A percentile compares a stretch with the other conserved stretches of the same genome.
Evolutionary conservation across 1,140 invertebrate species (phyloP).

Genomic region (Drosophila lacertosa): DNA sequence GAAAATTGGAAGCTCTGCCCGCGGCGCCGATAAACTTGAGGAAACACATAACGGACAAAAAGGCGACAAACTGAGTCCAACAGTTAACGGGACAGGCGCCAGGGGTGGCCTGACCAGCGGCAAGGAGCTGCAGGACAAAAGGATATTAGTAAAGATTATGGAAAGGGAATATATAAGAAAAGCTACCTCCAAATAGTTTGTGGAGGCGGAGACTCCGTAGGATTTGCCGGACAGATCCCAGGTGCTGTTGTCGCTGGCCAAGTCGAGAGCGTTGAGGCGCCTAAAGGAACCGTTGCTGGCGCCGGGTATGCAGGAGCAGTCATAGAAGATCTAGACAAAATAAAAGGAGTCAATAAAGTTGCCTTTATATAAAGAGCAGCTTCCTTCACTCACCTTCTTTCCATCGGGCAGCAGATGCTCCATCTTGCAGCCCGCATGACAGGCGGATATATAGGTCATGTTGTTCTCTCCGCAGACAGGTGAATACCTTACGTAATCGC

Average conservation of each 20-base stretch:
- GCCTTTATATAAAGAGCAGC: neutral
- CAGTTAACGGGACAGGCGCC: conserved; percentile 89
- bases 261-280: conserved; percentile 58
- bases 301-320: conserved; percentile 86
- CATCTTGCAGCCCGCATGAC: conserved; percentile 88
- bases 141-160: neutral
- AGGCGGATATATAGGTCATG: conserved; percentile 88
- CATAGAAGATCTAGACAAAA: conserved; percentile 83
- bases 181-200: conserved; percentile 47
- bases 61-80: conserved; percentile 87
- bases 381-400: conserved; percentile 72
- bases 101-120: conserved; percentile 85
- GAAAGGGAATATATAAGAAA: neutral
- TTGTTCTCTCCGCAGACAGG: conserved; percentile 88
- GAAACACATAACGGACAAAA: conserved; percentile 88
- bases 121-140: conserved; percentile 23
- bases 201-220: neutral
- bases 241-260: conserved; percentile 46
- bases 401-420: conserved; percentile 73
- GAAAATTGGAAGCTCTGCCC: conserved; percentile 88
- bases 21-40: conserved; percentile 88
- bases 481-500: conserved; percentile 88
- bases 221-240: conserved; percentile 6
- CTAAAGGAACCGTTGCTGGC: conserved; percentile 45
- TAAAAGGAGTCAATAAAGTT: neutral